A percentile compares a stretch with the other conserved stretches of the same genome.
Conservation (phyloP, 2,797 vertebrate genomes). For the Chromis chromis region DNA sequence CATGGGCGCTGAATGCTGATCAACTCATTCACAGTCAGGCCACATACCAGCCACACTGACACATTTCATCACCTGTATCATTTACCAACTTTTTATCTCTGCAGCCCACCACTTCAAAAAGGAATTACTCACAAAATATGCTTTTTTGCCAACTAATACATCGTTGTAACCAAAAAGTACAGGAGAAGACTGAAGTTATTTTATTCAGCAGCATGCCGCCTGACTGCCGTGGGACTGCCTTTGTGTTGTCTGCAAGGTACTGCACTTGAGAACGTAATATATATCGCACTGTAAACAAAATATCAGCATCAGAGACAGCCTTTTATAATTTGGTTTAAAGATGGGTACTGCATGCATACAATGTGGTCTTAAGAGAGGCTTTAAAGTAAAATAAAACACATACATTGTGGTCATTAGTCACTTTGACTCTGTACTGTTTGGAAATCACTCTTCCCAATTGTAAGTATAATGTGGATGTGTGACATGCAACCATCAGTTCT, state of each 20-base stretch:
- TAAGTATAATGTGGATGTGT: slow-evolving; percentile 60
- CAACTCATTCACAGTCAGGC: slow-evolving; percentile 70
- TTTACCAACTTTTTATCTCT: slow-evolving; percentile 63
- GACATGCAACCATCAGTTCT: slow-evolving; percentile 72
- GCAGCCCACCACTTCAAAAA: slow-evolving; percentile 38
- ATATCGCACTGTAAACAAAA: slow-evolving; percentile 46
- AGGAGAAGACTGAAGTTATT: slow-evolving; percentile 9
- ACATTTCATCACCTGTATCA: slow-evolving; percentile 68
- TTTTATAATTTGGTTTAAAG: slow-evolving; percentile 40
- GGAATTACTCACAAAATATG: slow-evolving; percentile 30
- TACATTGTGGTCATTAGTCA: slow-evolving; percentile 44
- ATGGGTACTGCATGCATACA: slow-evolving; percentile 50
- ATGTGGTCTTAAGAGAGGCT: slow-evolving; percentile 29
- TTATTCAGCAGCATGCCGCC: slow-evolving; percentile 36
- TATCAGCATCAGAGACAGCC: slow-evolving; percentile 25
- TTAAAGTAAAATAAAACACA: slow-evolving; percentile 45
- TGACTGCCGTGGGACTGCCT: slow-evolving; percentile 9
- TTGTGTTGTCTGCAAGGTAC: slow-evolving; percentile 32
- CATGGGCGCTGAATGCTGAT: slow-evolving; percentile 75
- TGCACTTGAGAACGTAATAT: slow-evolving; percentile 50
- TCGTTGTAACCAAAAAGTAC: slow-evolving; percentile 17
- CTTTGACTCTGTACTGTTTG: slow-evolving; percentile 49
- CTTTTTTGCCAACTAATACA: slow-evolving; percentile 14
- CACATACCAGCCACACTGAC: slow-evolving; percentile 58
- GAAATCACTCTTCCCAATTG: slow-evolving; percentile 34